Percentiles rank a stretch among this genome's conserved stretches.
Conservation (phyloP, 2,888 invertebrate genomes). For the Cryptocheilus praepositus region DNA sequence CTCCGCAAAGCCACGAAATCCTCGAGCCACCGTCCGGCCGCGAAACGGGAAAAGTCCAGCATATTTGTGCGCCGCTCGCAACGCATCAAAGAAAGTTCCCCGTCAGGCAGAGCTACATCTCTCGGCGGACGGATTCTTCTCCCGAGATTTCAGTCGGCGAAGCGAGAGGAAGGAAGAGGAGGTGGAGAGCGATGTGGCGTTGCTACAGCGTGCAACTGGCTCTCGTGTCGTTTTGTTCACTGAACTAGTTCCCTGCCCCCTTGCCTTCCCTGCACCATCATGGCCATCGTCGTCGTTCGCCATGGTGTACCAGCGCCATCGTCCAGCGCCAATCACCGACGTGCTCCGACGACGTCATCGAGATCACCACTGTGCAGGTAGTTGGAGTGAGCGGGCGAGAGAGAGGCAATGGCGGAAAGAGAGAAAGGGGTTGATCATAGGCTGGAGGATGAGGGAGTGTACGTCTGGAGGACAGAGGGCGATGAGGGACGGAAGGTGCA, state of each 20-base stretch:
- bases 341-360: constrained; percentile 48
- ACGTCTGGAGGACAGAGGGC: background rate
- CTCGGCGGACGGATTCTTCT: background rate
- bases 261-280: constrained; percentile 40
- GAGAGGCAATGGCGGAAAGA: constrained; percentile 5
- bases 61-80: too few relatives aligned
- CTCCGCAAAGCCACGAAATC: too few relatives aligned
- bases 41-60: too few relatives aligned
- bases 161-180: background rate
- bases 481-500: constrained; percentile 7
- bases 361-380: constrained; percentile 55
- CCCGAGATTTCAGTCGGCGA: background rate
- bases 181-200: constrained; percentile 47
- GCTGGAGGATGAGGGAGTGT: background rate
- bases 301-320: constrained; percentile 24
- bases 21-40: too few relatives aligned
- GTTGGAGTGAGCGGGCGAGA: constrained; percentile 26
- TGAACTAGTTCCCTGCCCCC: constrained; percentile 73
- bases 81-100: background rate
- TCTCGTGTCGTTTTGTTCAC: constrained; percentile 73
- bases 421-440: background rate
- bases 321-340: constrained; percentile 21
- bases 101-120: too few relatives aligned
- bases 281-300: constrained; percentile 41
- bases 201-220: constrained; percentile 64